These are phyloP conservation scores for Ctena decussata DNA, from an alignment of 2,888 invertebrate genomes.

Conservation along the genomic window DNA sequence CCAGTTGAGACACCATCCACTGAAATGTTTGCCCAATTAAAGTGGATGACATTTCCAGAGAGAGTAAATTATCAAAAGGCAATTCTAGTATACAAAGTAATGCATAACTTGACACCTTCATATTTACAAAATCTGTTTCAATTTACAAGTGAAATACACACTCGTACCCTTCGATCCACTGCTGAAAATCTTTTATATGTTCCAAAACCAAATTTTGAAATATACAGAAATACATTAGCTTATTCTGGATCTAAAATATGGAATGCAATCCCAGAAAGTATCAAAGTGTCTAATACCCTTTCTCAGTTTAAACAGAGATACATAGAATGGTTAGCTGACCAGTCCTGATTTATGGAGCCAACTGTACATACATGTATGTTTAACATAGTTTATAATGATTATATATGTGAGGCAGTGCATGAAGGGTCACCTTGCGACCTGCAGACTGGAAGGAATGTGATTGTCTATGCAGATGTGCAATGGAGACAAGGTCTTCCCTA, in stretches of 20 bases:
- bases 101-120: background rate
- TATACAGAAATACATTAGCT: background rate
- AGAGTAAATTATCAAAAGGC: background rate
- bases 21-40: too few species aligned
- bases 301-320: background rate
- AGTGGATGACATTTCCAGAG: slow-evolving; percentile 7
- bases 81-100: background rate
- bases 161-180: background rate
- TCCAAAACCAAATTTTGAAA: background rate
- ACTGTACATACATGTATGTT: too few species aligned
- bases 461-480: too few species aligned
- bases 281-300: background rate
- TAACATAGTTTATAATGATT: too few species aligned
- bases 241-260: slow-evolving; percentile 1
- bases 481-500: too few species aligned
- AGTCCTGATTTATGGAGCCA: too few species aligned
- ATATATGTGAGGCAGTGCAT: too few species aligned
- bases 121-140: background rate
- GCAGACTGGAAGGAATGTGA: too few species aligned
- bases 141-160: background rate
- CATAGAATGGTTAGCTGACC: background rate
- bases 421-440: too few species aligned
- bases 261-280: background rate
- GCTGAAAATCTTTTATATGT: background rate
- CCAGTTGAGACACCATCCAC: slow-evolving; percentile 8